Evolutionary conservation across 1,140 invertebrate species (phyloP).

Genomic region (Panulirus ornatus): DNA sequence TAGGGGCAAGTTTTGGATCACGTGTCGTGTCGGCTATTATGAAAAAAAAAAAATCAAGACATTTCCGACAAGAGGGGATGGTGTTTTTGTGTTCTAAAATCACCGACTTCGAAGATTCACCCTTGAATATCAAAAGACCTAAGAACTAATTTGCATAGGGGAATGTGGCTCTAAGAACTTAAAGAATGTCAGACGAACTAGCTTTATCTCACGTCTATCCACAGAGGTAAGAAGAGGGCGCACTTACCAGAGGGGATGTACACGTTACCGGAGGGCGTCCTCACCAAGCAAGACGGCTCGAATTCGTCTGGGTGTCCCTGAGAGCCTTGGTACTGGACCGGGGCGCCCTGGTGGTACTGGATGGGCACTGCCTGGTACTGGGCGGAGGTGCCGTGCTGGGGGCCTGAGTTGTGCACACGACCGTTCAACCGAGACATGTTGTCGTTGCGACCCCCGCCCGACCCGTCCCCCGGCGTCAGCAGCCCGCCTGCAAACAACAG

Average conservation of each 20-base stretch:
- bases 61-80: too few relatives aligned
- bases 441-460: conserved; percentile 41
- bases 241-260: conserved; percentile 64
- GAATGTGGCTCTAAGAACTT: too few relatives aligned
- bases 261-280: conserved; percentile 64
- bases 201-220: too few relatives aligned
- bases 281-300: conserved; percentile 60
- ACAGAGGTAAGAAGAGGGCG: too few relatives aligned
- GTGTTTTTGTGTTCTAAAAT: too few relatives aligned
- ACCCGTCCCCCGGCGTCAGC: conserved; percentile 50
- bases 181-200: too few relatives aligned
- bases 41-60: too few relatives aligned
- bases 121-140: too few relatives aligned
- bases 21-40: too few relatives aligned
- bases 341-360: conserved; percentile 63
- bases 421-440: conserved; percentile 64
- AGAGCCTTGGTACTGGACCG: conserved; percentile 60
- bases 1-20: too few relatives aligned
- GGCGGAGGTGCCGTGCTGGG: conserved; percentile 55
- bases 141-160: too few relatives aligned
- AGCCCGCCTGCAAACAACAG: conserved; percentile 51
- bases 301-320: conserved; percentile 59
- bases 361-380: conserved; percentile 62
- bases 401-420: conserved; percentile 53
- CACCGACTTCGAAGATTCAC: too few relatives aligned